Conservation (phyloP, 2,113 vertebrate species). For the Carettochelys insculpta region DNA sequence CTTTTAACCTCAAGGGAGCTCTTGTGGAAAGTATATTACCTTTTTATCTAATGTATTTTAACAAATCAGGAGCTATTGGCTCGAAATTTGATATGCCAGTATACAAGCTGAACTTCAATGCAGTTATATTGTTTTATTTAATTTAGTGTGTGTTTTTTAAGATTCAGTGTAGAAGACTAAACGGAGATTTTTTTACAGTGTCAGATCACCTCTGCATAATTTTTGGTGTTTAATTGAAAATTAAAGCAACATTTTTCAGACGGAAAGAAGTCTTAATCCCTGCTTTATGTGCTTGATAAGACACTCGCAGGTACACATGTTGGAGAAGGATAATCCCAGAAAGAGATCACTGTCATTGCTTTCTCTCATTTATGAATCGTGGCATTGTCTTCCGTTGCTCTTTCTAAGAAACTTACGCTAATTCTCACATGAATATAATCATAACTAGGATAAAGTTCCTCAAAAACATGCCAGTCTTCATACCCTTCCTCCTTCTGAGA, state of each 20-base stretch:
- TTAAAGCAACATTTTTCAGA: background rate
- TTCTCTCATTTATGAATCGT: background rate
- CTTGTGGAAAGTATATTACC: slow-evolving; percentile 66
- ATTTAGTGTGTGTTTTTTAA: slow-evolving; percentile 50
- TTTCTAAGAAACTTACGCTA: background rate
- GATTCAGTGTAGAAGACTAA: slow-evolving; percentile 15
- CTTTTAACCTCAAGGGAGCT: slow-evolving; percentile 60
- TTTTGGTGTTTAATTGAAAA: slow-evolving; percentile 1
- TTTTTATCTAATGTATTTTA: slow-evolving; percentile 71
- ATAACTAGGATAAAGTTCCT: background rate
- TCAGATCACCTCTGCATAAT: background rate
- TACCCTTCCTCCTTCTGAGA: background rate
- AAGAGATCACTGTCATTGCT: background rate
- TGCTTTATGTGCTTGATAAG: background rate
- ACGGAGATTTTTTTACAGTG: background rate
- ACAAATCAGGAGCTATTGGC: slow-evolving; percentile 60
- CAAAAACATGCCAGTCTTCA: background rate
- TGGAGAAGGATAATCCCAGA: background rate
- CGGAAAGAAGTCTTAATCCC: background rate
- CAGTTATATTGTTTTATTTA: too few species aligned
- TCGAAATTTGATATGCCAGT: slow-evolving; percentile 59
- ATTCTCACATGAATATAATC: background rate
- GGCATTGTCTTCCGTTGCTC: background rate
- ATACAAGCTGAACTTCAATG: slow-evolving; percentile 41
- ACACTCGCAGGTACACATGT: background rate